Evolutionary conservation across 2,113 vertebrate species (phyloP).

Genomic region (Oceanites oceanicus): DNA sequence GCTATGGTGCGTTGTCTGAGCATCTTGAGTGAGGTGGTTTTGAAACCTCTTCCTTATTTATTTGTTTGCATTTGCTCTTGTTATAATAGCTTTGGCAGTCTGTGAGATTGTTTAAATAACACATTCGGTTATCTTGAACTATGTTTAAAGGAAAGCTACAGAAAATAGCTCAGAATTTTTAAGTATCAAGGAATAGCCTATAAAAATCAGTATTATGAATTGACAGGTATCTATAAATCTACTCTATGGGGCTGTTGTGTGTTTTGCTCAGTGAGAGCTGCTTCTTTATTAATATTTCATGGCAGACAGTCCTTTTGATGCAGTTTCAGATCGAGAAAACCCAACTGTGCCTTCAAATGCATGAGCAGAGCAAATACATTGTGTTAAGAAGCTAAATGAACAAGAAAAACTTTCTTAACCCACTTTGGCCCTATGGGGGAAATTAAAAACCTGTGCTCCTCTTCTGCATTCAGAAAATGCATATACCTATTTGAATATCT

Average conservation of each 20-base stretch:
- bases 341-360: not conserved
- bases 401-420: not conserved
- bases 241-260: not conserved
- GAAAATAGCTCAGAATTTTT: not conserved
- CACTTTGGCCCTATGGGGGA: not conserved
- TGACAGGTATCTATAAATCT: not conserved
- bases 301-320: not conserved
- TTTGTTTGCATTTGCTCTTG: not conserved
- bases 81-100: not conserved
- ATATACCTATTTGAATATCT: not conserved
- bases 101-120: not conserved
- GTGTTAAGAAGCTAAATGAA: not conserved
- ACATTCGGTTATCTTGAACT: not conserved
- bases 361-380: not conserved
- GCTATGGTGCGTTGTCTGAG: not conserved
- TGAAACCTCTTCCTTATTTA: slow-evolving; percentile 33
- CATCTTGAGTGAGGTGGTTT: not conserved
- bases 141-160: not conserved
- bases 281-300: not conserved
- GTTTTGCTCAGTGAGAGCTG: not conserved
- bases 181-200: not conserved
- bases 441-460: not conserved
- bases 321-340: not conserved
- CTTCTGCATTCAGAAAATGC: not conserved
- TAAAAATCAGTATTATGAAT: not conserved